phyloP scores from a whole-genome alignment of 2,113 vertebrate species.

The Platysteira castanea region DNA sequence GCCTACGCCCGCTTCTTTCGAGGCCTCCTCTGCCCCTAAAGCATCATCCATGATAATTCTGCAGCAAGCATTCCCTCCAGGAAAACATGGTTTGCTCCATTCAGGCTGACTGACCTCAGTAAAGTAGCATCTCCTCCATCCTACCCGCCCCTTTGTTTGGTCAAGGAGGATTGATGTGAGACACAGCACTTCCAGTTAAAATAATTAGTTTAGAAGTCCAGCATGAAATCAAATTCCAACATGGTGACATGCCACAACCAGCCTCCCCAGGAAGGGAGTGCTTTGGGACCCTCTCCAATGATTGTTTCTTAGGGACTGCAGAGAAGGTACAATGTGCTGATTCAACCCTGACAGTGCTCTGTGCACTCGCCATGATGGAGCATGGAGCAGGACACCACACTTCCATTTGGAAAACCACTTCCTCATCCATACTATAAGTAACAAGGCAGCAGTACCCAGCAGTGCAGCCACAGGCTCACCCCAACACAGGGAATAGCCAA shows the following conservation, averaged over 20 bases:
- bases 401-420: background rate
- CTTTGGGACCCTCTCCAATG: background rate
- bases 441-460: background rate
- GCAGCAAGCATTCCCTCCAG: background rate
- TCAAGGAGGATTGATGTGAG: fast-evolving
- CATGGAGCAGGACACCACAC: background rate
- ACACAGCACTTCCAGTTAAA: background rate
- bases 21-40: background rate
- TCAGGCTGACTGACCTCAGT: background rate
- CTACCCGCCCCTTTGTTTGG: fast-evolving
- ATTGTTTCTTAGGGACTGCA: background rate
- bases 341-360: fast-evolving
- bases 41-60: background rate
- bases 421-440: background rate
- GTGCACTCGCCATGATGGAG: fast-evolving
- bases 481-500: fast-evolving
- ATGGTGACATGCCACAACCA: background rate
- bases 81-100: background rate
- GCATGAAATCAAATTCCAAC: background rate
- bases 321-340: background rate
- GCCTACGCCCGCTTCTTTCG: fast-evolving
- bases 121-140: background rate
- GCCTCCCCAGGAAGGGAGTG: background rate
- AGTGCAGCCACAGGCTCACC: background rate
- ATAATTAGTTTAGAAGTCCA: background rate